phyloP scores from a whole-genome alignment of 2,113 vertebrate species.

The Leptobrachium leishanense region DNA sequence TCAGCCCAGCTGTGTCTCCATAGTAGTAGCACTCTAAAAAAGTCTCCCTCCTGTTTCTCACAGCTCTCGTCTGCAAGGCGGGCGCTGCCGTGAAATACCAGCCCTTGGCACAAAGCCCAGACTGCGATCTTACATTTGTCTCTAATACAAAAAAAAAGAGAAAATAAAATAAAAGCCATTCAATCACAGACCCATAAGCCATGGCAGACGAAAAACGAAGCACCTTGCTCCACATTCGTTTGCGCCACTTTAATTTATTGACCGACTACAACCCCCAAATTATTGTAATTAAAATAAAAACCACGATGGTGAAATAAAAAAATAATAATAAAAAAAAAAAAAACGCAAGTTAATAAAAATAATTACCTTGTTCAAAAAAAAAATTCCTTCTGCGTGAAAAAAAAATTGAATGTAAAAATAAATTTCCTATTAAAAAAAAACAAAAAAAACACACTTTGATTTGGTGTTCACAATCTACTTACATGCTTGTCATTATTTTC shows the following conservation, averaged over 20 bases:
- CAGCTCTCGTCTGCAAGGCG: conserved; percentile 79
- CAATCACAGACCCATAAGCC: conserved; percentile 75
- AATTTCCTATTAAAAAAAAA: conserved; percentile 62
- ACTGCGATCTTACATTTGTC: conserved; percentile 86
- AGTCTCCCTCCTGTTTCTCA: conserved; percentile 82
- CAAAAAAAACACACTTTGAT: conserved; percentile 59
- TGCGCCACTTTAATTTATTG: conserved; percentile 48
- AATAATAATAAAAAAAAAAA: conserved; percentile 33
- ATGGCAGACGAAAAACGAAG: conserved; percentile 78
- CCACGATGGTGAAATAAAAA: neutral
- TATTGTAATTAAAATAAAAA: neutral
- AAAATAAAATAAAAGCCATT: conserved; percentile 62
- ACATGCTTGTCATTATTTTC: conserved; percentile 67
- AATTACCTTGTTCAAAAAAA: neutral
- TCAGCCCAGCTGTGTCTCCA: conserved; percentile 92
- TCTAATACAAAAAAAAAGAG: conserved; percentile 81
- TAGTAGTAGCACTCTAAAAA: conserved; percentile 87
- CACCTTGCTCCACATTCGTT: conserved; percentile 66
- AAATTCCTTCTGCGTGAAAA: conserved; percentile 50
- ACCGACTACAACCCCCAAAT: no score
- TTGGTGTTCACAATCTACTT: conserved; percentile 63
- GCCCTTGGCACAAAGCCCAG: conserved; percentile 87
- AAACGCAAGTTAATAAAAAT: neutral
- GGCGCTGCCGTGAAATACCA: conserved; percentile 86
- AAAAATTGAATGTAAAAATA: conserved; percentile 29